Conservation (phyloP, 2,113 vertebrate genomes). For the Embiotoca jacksoni region DNA sequence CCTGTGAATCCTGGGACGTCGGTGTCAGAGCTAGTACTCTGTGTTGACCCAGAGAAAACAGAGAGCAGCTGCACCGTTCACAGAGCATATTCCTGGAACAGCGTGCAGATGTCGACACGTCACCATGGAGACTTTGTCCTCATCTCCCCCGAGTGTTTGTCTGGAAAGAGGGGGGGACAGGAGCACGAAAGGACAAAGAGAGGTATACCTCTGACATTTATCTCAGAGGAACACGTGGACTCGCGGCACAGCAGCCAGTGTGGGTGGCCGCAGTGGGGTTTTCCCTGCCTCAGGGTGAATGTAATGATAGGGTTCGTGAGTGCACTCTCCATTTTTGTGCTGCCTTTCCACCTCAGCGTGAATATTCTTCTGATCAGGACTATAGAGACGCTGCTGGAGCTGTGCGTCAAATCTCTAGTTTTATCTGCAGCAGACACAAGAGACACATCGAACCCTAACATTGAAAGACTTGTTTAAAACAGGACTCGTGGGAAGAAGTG, state of each 20-base stretch:
- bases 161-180: conserved; percentile 42
- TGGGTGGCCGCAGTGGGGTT: conserved; percentile 42
- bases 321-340: conserved; percentile 65
- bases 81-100: conserved; percentile 49
- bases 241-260: conserved; percentile 19
- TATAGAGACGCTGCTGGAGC: conserved; percentile 71
- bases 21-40: conserved; percentile 14
- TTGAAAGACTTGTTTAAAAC: conserved; percentile 34
- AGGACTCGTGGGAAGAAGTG: not conserved
- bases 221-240: conserved; percentile 18
- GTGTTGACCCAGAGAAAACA: conserved; percentile 73
- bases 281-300: conserved; percentile 65
- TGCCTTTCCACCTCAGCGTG: conserved; percentile 79
- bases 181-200: conserved; percentile 43
- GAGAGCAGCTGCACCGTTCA: conserved; percentile 63
- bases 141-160: conserved; percentile 34
- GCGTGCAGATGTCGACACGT: conserved; percentile 37
- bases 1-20: conserved; percentile 11
- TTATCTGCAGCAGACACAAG: conserved; percentile 6
- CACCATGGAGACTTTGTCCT: conserved; percentile 58
- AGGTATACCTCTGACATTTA: conserved; percentile 38
- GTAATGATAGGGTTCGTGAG: conserved; percentile 72
- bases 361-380: conserved; percentile 78
- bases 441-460: not conserved
- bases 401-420: conserved; percentile 47